Evolutionary conservation across 1,140 invertebrate species (phyloP), one percentile per base, ranked within the genome.

Genomic region (Panulirus ornatus): DNA sequence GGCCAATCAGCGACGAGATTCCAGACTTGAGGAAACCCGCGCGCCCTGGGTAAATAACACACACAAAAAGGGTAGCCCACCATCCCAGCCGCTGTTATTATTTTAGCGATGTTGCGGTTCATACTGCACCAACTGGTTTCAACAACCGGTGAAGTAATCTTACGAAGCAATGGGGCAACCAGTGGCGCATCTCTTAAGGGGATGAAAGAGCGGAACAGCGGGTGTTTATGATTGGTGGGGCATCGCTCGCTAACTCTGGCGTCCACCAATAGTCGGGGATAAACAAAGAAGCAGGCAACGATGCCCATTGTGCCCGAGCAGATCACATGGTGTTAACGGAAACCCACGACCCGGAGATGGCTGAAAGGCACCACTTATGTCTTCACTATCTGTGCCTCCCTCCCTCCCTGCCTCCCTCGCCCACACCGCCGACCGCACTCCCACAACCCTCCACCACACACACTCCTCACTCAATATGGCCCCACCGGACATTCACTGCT

Each of bases 51-150:
- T 89, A 89, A 89, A 89, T 89, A 89, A 89, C 88, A 84, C 88
- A 76, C 79, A 89, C 81, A 89, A 89, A 89, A 89, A 89, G 88
- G 85, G 88, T 89, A 89, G 88, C 88, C 88, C 88, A 76, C 88
- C 79, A 63, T 58, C 63, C 66, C 22, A 6, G 30, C 34, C 6
- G 0, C 36, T 40, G 51, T 8, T 54, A 36, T 70, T 66, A 88
- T 88, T 88, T 87, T 88, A 30, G 85, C 85, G 85, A 79, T 54
- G 34, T 51, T 22, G 9, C 6, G 30, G 27, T 22, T 3, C 27
- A 66, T 9, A 47, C 14, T 47, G 5, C 44, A 47, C 14, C 14
- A 47, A 47, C 5, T 47, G 14, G n/a, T n/a, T n/a, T n/a, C n/a
- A n/a, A n/a, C n/a, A n/a, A n/a, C n/a, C n/a, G n/a, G n/a, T n/a